Evolutionary conservation across 2,888 invertebrate genomes (phyloP), one percentile per base, ranked within the genome.

Genomic region (Rhagium mordax): DNA sequence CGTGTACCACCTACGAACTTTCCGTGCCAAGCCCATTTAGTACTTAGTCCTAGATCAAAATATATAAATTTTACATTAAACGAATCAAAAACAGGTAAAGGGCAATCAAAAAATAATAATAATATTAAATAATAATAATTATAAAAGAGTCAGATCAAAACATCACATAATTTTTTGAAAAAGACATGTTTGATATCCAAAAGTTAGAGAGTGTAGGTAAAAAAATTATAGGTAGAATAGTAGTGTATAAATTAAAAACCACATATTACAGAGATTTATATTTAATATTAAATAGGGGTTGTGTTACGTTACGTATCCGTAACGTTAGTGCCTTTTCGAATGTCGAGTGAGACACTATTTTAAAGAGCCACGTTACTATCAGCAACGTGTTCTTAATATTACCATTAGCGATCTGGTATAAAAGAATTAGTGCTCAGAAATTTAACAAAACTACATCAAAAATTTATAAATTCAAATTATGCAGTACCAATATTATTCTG

Each of bases 291-390:
- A 84, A 86, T 87, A 87, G 87, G 88, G 88, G 87, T 88, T 88
- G 88, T 88, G 88, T 87, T 86, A 76, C 84, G 84, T 83, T 84
- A 81, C 83, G 74, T 74, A 62, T 81, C 71, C 81, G 87, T 87
- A 85, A 87, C 87, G 87, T 87, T 87, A 88, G 88, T 88, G 88
- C 88, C 88, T 88, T 87, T 84, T 86, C 86, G 86, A 87, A 83
- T 84, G 86, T 87, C 86, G 88, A 88, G 87, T 87, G 88, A 88
- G 87, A 87, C 87, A 87, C 85, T 85, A 85, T 77, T 71, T 61
- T 77, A 76, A 72, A 66, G 70, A 60, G 74, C 72, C 74, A 72
- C 71, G 71, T 69, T 76, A 70, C 72, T 70, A 74, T 73, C 74
- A 75, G 74, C 71, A 73, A 71, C 71, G 61, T 24, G 53, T n/a